Evolutionary conservation across 2,113 vertebrate species (phyloP), one percentile per base, ranked within the genome.

Genomic region (Spermophilus dauricus): DNA sequence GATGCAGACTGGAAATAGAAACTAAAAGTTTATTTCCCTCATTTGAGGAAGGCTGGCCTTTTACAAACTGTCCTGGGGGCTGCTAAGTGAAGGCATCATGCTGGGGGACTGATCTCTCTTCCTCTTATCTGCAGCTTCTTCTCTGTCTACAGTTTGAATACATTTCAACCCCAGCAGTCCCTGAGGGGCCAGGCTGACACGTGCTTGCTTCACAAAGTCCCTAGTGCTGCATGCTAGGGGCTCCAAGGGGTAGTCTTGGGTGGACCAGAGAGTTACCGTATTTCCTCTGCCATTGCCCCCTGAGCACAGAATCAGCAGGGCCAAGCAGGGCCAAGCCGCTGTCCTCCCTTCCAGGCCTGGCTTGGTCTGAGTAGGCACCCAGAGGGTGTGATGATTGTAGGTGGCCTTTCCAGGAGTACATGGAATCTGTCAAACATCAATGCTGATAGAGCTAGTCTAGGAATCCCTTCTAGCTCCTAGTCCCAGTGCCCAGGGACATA

Each of bases 281-380:
- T 97, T 98, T 98, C 89, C 93, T 93, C 98, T 98, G 94, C 82
- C 97, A 98, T n/a, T 3, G 39, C 95, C 81, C 85, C 86, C 61
- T 34, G 1, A 10, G 32, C 18, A 0, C 2, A 18, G 93, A 88
- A n/a, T 32, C 90, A 28, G 45, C 45, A 45, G 45, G 45, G 45
- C 42, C 42, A 45, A 45, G 56, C 45, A 39, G 95, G 70, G 48
- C 45, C 45, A 67, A 72, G 53, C 13, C 0, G 2, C 45, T 45
- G 45, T 45, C 45, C 45, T 45, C 45, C 8, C 45, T 45, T 45
- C 8, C 45, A 45, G 45, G 8, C 45, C 45, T 45, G 45, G 45
- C 45, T 45, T 45, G 8, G 45, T 45, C 45, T 85, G 61, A 85
- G 51, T 30, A 94, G 77, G 77, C 17, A 2, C 3, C 56, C 53